These are phyloP conservation scores for Epiblema foenella DNA, from an alignment of 2,888 invertebrate species.

Conservation along the genomic window DNA sequence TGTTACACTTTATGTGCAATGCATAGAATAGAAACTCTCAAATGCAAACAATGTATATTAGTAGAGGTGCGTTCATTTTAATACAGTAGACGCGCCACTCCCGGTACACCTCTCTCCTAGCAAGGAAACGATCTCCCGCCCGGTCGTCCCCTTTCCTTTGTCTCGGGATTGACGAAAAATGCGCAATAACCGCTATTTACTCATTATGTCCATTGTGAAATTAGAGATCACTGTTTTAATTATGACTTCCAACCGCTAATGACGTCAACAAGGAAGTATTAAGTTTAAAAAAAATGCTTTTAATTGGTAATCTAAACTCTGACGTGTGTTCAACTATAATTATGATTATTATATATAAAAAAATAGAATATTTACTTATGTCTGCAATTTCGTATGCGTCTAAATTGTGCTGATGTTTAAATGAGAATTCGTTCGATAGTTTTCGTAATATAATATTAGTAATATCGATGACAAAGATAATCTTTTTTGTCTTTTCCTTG, in stretches of 20 bases:
- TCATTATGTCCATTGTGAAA: slow-evolving; percentile 29
- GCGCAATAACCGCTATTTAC: slow-evolving; percentile 37
- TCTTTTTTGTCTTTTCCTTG: neutral
- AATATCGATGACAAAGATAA: neutral
- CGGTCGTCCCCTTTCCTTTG: slow-evolving; percentile 51
- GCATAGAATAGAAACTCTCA: no score
- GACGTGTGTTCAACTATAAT: no score
- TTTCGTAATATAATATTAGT: neutral
- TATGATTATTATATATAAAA: no score
- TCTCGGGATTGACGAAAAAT: slow-evolving; percentile 45
- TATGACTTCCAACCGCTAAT: slow-evolving; percentile 18
- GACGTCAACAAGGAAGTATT: neutral
- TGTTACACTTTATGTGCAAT: no score
- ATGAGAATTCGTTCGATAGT: no score
- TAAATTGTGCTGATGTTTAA: no score
- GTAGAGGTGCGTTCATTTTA: no score
- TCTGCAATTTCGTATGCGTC: no score
- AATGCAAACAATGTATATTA: no score
- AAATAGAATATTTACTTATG: no score
- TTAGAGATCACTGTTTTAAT: slow-evolving; percentile 13
- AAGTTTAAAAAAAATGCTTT: neutral
- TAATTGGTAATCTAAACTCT: neutral
- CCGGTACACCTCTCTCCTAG: slow-evolving; percentile 41
- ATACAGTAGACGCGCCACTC: neutral
- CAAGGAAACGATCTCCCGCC: slow-evolving; percentile 54